These are phyloP conservation scores for Austrofundulus limnaeus DNA, from an alignment of 2,113 vertebrate genomes.

Conservation along the genomic window DNA sequence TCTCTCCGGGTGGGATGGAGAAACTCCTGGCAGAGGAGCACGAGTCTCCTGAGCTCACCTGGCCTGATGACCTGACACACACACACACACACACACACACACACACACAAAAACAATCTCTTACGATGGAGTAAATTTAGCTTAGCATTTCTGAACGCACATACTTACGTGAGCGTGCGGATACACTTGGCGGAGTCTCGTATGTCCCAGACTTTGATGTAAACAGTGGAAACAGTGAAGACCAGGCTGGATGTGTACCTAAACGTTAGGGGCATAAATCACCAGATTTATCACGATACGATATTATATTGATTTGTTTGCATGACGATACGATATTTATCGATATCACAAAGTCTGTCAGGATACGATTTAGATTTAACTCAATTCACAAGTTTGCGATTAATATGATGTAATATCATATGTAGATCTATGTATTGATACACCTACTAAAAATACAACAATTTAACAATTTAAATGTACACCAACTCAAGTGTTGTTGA, in stretches of 20 bases:
- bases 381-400: no score
- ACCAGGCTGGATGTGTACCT: constrained; percentile 94
- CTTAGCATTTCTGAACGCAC: accelerated
- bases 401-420: no score
- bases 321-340: no score
- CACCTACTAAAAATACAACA: no score
- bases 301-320: no score
- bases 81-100: not conserved
- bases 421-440: no score
- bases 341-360: no score
- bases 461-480: no score
- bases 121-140: no score
- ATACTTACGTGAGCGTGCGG: constrained; percentile 90
- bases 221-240: constrained; percentile 93
- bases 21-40: constrained; percentile 83
- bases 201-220: constrained; percentile 98
- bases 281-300: no score
- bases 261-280: not conserved
- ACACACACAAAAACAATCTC: not conserved
- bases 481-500: no score
- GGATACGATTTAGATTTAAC: no score
- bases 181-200: constrained; percentile 96
- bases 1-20: constrained; percentile 91
- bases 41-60: constrained; percentile 87
- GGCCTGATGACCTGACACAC: constrained; percentile 87